Conservation (phyloP, 2,797 vertebrate genomes). For the Sebastes wilsoni region DNA sequence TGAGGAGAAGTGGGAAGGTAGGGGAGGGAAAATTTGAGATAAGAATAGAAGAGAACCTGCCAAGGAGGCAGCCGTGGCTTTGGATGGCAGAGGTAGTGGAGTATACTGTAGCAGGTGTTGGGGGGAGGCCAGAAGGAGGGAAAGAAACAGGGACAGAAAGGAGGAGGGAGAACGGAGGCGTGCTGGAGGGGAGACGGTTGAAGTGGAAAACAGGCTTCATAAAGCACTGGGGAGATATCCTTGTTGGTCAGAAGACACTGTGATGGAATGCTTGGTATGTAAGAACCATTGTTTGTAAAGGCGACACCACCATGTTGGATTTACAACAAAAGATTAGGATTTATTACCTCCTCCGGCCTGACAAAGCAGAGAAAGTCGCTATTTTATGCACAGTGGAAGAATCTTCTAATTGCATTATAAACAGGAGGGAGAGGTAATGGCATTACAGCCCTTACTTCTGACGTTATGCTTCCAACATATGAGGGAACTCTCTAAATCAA, state of each 20-base stretch:
- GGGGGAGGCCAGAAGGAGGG: not conserved
- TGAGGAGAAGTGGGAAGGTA: not conserved
- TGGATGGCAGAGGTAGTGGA: constrained; percentile 4
- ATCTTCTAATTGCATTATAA: not conserved
- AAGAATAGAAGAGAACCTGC: not conserved
- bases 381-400: not conserved
- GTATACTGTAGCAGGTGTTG: not conserved
- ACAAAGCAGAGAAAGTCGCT: not conserved
- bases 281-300: not conserved
- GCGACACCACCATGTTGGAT: not conserved
- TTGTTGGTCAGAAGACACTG: not conserved
- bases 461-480: not conserved
- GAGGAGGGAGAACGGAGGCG: not conserved
- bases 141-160: not conserved
- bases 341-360: constrained; percentile 1
- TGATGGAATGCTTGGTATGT: not conserved
- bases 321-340: constrained; percentile 8
- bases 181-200: not conserved
- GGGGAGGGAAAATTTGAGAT: constrained; percentile 23
- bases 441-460: not conserved
- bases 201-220: constrained; percentile 19
- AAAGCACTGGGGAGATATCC: not conserved
- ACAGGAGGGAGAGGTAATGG: not conserved
- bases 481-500: not conserved
- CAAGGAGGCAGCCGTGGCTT: constrained; percentile 1